These are phyloP conservation scores for Athrips mouffetella DNA, from an alignment of 2,888 invertebrate species.

Conservation along the genomic window DNA sequence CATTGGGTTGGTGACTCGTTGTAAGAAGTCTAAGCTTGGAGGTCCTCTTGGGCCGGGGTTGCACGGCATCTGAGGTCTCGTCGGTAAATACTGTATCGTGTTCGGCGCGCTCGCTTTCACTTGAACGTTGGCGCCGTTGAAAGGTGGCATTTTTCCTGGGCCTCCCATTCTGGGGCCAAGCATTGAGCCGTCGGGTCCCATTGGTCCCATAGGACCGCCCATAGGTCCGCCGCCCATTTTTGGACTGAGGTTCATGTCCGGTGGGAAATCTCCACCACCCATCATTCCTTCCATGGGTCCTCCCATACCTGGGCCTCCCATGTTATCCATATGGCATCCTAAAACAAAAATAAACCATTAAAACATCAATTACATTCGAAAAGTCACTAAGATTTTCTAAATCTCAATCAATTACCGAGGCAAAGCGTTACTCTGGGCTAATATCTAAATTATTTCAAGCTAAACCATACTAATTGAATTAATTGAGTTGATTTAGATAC, in stretches of 20 bases:
- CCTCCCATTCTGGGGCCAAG: conserved; percentile 82
- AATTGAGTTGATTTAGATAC: too few species aligned
- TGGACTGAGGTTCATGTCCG: conserved; percentile 80
- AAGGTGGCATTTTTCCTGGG: conserved; percentile 77
- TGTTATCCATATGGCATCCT: conserved; percentile 76
- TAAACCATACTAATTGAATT: too few species aligned
- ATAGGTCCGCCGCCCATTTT: conserved; percentile 80
- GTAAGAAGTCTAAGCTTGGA: conserved; percentile 93
- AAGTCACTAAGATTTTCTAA: too few species aligned
- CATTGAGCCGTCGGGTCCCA: conserved; percentile 78
- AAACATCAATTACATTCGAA: too few species aligned
- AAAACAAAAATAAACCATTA: conserved; percentile 14
- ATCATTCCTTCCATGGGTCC: conserved; percentile 76
- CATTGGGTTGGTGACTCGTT: conserved; percentile 91
- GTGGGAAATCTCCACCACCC: conserved; percentile 71
- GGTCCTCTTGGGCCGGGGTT: conserved; percentile 86
- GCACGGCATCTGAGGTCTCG: conserved; percentile 90
- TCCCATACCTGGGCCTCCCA: conserved; percentile 74
- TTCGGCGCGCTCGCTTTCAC: conserved; percentile 98
- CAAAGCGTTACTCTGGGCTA: too few species aligned
- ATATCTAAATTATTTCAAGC: too few species aligned
- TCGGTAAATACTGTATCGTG: conserved; percentile 98
- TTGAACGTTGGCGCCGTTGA: conserved; percentile 86
- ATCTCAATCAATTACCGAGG: too few species aligned
- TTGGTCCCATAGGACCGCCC: conserved; percentile 73